These are phyloP conservation scores for Strigops habroptila DNA, from an alignment of 2,113 vertebrate species.

Conservation along the genomic window DNA sequence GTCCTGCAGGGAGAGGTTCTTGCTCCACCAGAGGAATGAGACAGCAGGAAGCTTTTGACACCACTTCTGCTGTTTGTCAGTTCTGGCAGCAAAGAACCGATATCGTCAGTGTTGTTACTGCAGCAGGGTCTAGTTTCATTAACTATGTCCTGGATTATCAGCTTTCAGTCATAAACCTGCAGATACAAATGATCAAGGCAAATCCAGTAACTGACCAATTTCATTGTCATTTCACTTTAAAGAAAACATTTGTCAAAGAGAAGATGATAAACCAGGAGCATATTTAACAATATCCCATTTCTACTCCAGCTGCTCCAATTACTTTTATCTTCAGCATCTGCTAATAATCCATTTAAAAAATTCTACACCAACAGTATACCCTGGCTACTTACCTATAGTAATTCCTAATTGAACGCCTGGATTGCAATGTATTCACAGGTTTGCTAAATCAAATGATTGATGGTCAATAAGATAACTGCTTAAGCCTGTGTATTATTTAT, in stretches of 20 bases:
- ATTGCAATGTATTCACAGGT: neutral
- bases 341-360: neutral
- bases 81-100: neutral
- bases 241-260: neutral
- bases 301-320: conserved; percentile 15
- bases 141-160: neutral
- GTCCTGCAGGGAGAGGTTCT: neutral
- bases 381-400: neutral
- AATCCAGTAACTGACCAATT: neutral
- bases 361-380: neutral
- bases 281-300: neutral
- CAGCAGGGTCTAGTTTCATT: neutral
- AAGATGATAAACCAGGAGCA: neutral
- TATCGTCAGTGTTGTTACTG: neutral
- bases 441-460: neutral
- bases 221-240: neutral
- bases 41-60: neutral
- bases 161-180: conserved; percentile 3
- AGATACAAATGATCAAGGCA: neutral
- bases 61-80: neutral
- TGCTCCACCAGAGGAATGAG: neutral
- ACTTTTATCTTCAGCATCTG: conserved; percentile 9
- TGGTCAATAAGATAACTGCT: neutral
- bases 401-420: neutral
- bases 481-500: neutral